Evolutionary conservation across 2,113 vertebrate species (phyloP).

Genomic region (Gobio gobio): DNA sequence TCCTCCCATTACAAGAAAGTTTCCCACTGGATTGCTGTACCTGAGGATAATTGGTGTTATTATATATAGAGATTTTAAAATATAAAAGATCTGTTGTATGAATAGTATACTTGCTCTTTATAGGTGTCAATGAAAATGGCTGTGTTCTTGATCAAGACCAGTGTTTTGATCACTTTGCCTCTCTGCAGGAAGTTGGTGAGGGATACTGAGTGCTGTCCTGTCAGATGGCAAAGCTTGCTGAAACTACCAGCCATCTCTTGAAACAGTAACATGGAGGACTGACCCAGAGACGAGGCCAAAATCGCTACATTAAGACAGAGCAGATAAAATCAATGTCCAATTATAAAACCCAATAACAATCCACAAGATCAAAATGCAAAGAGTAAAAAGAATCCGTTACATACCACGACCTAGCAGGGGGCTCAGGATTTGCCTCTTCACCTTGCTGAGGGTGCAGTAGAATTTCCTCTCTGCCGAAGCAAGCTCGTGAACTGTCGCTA

Average conservation of each 20-base stretch:
- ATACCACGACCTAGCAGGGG: conserved; percentile 87
- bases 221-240: conserved; percentile 86
- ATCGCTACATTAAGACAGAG: conserved; percentile 76
- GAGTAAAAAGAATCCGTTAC: conserved; percentile 33
- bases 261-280: conserved; percentile 80
- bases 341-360: not conserved
- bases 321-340: not conserved
- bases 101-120: conserved; percentile 82
- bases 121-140: conserved; percentile 88
- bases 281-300: conserved; percentile 69
- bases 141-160: conserved; percentile 87
- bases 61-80: not conserved
- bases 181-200: conserved; percentile 87
- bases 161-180: conserved; percentile 78
- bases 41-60: conserved; percentile 64
- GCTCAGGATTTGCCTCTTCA: conserved; percentile 85
- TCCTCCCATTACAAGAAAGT: conserved; percentile 95
- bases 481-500: conserved; percentile 90
- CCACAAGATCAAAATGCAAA: not conserved
- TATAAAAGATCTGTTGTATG: not conserved
- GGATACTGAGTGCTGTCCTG: conserved; percentile 87
- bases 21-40: conserved; percentile 85
- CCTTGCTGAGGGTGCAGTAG: conserved; percentile 82
- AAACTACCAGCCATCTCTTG: conserved; percentile 86
- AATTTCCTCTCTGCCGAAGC: conserved; percentile 88